Conservation (phyloP, 2,113 vertebrate species). For the Mastomys natalensis region DNA sequence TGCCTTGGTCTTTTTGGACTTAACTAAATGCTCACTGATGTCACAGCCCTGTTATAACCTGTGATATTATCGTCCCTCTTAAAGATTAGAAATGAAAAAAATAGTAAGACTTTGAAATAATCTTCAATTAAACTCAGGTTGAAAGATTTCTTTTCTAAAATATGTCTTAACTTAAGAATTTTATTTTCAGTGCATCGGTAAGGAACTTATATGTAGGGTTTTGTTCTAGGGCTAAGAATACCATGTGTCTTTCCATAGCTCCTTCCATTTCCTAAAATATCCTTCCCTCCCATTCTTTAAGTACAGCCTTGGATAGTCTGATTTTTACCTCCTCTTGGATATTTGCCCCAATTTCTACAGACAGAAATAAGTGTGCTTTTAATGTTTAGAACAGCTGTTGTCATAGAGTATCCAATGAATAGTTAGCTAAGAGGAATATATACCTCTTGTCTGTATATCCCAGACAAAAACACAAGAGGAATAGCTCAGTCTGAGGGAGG, state of each 20-base stretch:
- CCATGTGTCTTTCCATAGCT: neutral
- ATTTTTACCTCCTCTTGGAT: neutral
- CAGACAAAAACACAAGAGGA: neutral
- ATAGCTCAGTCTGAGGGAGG: neutral
- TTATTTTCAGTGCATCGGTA: neutral
- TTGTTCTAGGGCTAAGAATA: neutral
- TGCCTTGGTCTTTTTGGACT: neutral
- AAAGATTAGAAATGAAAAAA: neutral
- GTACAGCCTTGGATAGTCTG: neutral
- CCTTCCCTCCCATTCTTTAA: neutral
- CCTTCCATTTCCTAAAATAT: neutral
- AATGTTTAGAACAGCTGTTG: neutral
- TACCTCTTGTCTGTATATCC: neutral
- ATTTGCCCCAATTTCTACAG: neutral
- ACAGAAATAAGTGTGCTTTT: neutral
- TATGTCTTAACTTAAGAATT: neutral
- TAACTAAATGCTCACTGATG: neutral
- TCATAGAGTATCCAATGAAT: neutral
- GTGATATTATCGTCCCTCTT: neutral
- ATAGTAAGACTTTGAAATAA: neutral
- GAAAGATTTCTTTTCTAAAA: neutral
- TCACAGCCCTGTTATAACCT: neutral
- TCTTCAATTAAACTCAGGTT: neutral
- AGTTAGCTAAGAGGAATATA: neutral
- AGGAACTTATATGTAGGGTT: neutral